phyloP scores from a whole-genome alignment of 2,113 vertebrate species.

The Spea bombifrons region DNA sequence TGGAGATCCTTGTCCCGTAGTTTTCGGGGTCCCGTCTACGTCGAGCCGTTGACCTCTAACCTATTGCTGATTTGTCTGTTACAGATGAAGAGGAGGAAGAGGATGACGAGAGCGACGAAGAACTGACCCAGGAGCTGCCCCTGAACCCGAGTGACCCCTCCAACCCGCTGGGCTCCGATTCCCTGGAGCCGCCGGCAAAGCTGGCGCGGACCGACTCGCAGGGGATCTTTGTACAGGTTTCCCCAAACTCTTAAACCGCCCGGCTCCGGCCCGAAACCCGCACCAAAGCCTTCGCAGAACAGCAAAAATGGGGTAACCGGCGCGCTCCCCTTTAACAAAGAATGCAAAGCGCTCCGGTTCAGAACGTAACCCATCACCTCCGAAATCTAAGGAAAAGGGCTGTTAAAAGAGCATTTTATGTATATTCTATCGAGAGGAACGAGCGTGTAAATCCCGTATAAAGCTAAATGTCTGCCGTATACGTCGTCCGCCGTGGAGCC shows the following conservation, averaged over 20 bases:
- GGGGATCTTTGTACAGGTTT: slow-evolving; percentile 63
- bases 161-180: slow-evolving; percentile 62
- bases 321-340: slow-evolving; percentile 6
- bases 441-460: not conserved
- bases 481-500: not conserved
- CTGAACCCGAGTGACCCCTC: slow-evolving; percentile 59
- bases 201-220: slow-evolving; percentile 70
- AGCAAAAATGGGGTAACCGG: slow-evolving; percentile 32
- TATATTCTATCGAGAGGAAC: no score
- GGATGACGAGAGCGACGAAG: slow-evolving; percentile 85
- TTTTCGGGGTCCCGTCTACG: no score
- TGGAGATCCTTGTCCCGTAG: no score
- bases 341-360: not conserved
- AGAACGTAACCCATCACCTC: not conserved
- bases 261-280: not conserved
- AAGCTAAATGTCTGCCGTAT: not conserved
- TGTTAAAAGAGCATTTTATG: not conserved
- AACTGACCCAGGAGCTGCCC: slow-evolving; percentile 74
- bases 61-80: not conserved
- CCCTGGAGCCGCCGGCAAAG: slow-evolving; percentile 78
- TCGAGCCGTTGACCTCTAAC: no score
- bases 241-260: slow-evolving; percentile 60
- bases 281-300: slow-evolving; percentile 45
- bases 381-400: slow-evolving; percentile 16
- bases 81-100: slow-evolving; percentile 87